Evolutionary conservation across 1,140 invertebrate genomes (phyloP), one percentile per base, ranked within the genome.

Genomic region (Episyrphus balteatus): DNA sequence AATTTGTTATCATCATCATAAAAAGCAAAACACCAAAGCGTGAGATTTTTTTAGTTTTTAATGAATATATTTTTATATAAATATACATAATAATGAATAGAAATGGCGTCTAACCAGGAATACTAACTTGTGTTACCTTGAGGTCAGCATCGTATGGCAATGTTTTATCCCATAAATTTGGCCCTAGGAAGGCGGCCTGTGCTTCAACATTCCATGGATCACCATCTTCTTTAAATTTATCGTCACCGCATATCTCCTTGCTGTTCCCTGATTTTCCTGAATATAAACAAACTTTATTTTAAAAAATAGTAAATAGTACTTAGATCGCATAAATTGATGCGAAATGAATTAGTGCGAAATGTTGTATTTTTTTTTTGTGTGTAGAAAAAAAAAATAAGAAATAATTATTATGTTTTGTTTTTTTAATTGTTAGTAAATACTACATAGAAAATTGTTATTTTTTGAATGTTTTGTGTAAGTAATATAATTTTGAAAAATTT

Each of bases 121-220:
- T 74, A 75, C 73, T 76, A 74, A 76, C 74, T 77, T 77, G 72
- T 72, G 79, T 79, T 83, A 95, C 86, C 80, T 94, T 94, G 75
- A 95, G 87, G 78, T 93, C 88, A 68, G 84, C 81, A 74, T 91
- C 86, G 63, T 89, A 91, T 55, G 85, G 83, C 56, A 86, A 70
- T 52, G 86, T 88, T 73, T 92, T 93, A 72, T 94, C 89, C 92
- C 92, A 95, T 26, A 95, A 73, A 68, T 88, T 93, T 39, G 91
- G 91, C 39, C 91, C 91, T 48, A 96, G 78, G 73, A 94, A 94
- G 59, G 92, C 91, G 44, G 90, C 84, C 65, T 92, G 87, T 56
- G 86, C 86, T 74, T 92, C 88, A 56, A 86, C 81, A 62, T 81
- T 84, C 87, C 87, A 90, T 47, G 88, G 75, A 69, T 89, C 87